These are phyloP conservation scores for Darevskia mixta DNA, from an alignment of 2,797 vertebrate species.

Conservation along the genomic window DNA sequence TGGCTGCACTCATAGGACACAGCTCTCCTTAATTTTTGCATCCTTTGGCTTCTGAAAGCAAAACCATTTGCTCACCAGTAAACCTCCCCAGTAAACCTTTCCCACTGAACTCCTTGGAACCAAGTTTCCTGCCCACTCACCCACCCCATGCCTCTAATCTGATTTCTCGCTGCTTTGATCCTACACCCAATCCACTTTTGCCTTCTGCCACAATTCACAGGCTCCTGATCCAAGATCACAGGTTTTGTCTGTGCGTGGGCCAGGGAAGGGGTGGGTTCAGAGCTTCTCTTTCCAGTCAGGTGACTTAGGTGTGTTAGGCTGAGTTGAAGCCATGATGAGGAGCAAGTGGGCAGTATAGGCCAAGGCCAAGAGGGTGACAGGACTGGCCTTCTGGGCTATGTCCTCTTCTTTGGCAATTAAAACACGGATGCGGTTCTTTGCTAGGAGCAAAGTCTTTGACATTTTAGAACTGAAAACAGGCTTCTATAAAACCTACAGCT, in stretches of 20 bases:
- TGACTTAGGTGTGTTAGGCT: background rate
- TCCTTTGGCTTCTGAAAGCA: background rate
- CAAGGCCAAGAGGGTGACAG: background rate
- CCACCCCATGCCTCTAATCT: background rate
- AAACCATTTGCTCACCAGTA: background rate
- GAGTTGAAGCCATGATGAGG: background rate
- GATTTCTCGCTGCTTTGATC: background rate
- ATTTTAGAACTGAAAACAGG: background rate
- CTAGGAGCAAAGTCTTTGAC: background rate
- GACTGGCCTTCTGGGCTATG: background rate
- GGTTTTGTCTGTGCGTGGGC: too few relatives aligned
- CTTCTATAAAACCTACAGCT: background rate
- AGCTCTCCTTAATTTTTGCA: background rate
- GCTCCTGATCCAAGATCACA: background rate
- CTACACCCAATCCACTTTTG: background rate
- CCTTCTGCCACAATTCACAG: background rate
- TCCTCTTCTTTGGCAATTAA: too few relatives aligned
- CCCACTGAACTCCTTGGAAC: background rate
- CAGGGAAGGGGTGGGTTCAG: background rate
- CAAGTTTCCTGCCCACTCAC: background rate
- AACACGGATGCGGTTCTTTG: background rate
- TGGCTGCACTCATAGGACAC: background rate
- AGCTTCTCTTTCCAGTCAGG: background rate
- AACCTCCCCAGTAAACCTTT: background rate
- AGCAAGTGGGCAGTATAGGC: background rate